Evolutionary conservation across 2,888 invertebrate species (phyloP), one percentile per base, ranked within the genome.

Genomic region (Stenolophus ochropezus): DNA sequence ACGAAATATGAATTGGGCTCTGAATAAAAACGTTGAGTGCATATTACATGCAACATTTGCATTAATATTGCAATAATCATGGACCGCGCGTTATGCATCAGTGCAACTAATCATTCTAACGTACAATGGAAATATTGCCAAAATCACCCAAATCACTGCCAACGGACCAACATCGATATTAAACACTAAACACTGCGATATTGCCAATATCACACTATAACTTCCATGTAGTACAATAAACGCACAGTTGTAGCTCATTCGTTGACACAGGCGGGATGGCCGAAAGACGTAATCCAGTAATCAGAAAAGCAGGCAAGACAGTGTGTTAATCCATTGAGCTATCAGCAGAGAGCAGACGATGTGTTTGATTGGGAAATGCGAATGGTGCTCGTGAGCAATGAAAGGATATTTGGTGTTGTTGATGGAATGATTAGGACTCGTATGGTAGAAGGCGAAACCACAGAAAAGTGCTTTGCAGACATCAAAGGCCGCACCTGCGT

Each of bases 1-100:
- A 27, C 33, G 69, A 69, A 69, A 61, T 25, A 27, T 69, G 27
- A 18, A 33, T 69, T 33, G 14, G 21, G 23, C 2, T 21, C 33
- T 27, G 33, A 69, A 33, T 69, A 69, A 69, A 69, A 69, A 69
- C 16, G 65, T 69, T 69, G 65, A 69, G 33, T 33, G 33, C 65
- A 69, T 69, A 69, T 69, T 69, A 69, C 20, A 69, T 33, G 65
- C 65, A 69, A 69, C 27, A 69, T 69, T 69, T 27, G 65, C 33
- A 69, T 69, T 69, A 69, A 69, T 69, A 33, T 33, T 33, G 65
- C 65, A 33, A 33, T 69, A 69, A 14, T 18, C 65, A 18, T 69
- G 27, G 33, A 8, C 33, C 33, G 8, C 18, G 27, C 33, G 33
- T 33, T 18, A 69, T 33, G 65, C 65, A 69, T 69, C 65, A 69